These are phyloP conservation scores for Nephotettix cincticeps DNA, from an alignment of 1,140 invertebrate genomes.

Conservation along the genomic window DNA sequence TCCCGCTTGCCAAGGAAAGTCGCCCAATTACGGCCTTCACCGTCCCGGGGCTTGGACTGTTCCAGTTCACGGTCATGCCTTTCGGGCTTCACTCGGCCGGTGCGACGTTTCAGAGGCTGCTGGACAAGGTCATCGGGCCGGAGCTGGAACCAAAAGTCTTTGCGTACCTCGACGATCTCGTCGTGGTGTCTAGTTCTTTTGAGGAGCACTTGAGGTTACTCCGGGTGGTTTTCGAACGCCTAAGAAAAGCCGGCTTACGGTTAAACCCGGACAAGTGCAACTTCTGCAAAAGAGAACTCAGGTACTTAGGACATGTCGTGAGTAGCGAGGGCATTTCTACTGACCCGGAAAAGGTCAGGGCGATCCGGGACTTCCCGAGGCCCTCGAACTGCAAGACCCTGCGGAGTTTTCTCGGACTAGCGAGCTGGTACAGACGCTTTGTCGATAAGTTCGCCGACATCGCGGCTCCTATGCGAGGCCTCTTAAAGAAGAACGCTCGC, in stretches of 20 bases:
- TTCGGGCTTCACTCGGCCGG: too few species aligned
- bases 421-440: conserved; percentile 45
- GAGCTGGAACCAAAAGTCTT: too few species aligned
- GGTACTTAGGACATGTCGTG: conserved; percentile 45
- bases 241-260: conserved; percentile 38
- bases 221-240: conserved; percentile 32
- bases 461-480: conserved; percentile 40
- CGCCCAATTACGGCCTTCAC: conserved; percentile 34
- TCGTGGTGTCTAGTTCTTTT: conserved; percentile 35
- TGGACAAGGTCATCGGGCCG: conserved; percentile 36
- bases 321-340: conserved; percentile 42
- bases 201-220: conserved; percentile 40
- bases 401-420: conserved; percentile 40
- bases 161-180: conserved; percentile 44
- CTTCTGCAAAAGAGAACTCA: conserved; percentile 41
- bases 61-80: too few species aligned
- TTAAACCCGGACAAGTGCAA: conserved; percentile 44
- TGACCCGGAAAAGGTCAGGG: conserved; percentile 43
- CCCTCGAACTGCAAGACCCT: conserved; percentile 35
- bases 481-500: conserved; percentile 40
- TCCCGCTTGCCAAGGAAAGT: background rate
- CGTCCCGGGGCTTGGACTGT: conserved; percentile 40
- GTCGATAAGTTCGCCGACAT: conserved; percentile 43
- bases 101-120: too few species aligned
- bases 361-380: conserved; percentile 41